Evolutionary conservation across 2,888 invertebrate genomes (phyloP), one percentile per base, ranked within the genome.

Genomic region (Ormyrus pomaceus): DNA sequence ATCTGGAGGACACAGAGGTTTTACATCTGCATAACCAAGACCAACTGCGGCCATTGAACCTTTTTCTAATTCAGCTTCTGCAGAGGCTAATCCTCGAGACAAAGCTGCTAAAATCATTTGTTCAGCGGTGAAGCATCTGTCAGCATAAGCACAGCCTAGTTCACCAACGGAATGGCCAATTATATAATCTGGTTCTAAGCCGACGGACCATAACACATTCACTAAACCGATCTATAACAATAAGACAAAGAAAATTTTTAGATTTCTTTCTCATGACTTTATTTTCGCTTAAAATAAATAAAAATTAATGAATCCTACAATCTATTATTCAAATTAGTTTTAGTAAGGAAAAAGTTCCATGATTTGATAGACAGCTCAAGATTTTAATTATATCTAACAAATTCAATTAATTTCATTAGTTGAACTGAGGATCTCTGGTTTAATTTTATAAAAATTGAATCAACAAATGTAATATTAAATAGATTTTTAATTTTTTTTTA

Each of bases 131-230:
- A 98, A 93, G 84, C 96, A 96, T 0, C 96, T 97, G 90, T 99
- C 99, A 6, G 97, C 98, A 91, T 99, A 99, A 0, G 96, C 98
- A 90, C 98, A 98, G 0, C 97, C 98, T 9, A 99, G 92, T 90
- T 99, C 99, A 46, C 99, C 99, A 0, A 97, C 96, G 11, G 98
- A 98, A 91, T 98, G 98, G 0, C 98, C 97, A 77, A 96, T 93
- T 82, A 95, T 93, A 19, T 94, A 94, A 90, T 95, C 95, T 2
- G 95, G 94, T 62, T 91, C 90, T 8, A 96, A 91, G n/a, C 94
- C 94, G n/a, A 93, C 85, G 6, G 91, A 88, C 69, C 86, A 89
- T 45, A 96, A 88, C 11, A 94, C 87, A 87, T 96, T 95, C 4
- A 94, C 93, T 46, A 95, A 88, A 10, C 94, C 95, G 73, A 95